phyloP scores from a whole-genome alignment of 2,888 invertebrate genomes.

The Phalera bucephala region DNA sequence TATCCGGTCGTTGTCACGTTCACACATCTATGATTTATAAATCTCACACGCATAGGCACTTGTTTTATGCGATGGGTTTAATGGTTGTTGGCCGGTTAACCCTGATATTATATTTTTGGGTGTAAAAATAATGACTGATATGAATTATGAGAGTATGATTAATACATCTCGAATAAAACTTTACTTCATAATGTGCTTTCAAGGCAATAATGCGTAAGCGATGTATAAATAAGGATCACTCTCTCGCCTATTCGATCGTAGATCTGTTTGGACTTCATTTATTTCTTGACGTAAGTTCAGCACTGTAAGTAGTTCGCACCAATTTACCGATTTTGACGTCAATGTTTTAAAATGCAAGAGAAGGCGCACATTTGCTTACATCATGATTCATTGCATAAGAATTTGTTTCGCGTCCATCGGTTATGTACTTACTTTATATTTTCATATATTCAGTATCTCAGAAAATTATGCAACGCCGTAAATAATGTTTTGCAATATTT shows the following conservation, averaged over 20 bases:
- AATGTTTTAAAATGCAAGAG: conserved; percentile 55
- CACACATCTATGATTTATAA: conserved; percentile 30
- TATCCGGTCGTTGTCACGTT: conserved; percentile 51
- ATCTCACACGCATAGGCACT: conserved; percentile 11
- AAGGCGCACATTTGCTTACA: conserved; percentile 34
- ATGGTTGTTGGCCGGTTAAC: conserved; percentile 15
- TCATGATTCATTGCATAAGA: conserved; percentile 49
- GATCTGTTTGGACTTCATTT: conserved; percentile 20
- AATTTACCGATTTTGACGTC: conserved; percentile 55
- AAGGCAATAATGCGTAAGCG: not conserved
- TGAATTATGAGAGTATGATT: not conserved
- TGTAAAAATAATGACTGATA: not conserved
- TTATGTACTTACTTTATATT: conserved; percentile 14
- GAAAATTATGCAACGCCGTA: conserved; percentile 6
- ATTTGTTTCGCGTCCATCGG: conserved; percentile 30
- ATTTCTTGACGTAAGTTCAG: conserved; percentile 39
- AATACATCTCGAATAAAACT: not conserved
- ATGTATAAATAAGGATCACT: not conserved
- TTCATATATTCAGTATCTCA: not conserved
- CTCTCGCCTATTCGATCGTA: conserved; percentile 5
- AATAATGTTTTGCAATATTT: conserved; percentile 34
- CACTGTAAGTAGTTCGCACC: conserved; percentile 38
- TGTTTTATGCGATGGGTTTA: conserved; percentile 19
- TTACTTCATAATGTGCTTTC: not conserved
- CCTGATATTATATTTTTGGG: conserved; percentile 15